These are phyloP conservation scores for Forbesichthys papilliferus DNA, from an alignment of 2,113 vertebrate species.

Conservation along the genomic window DNA sequence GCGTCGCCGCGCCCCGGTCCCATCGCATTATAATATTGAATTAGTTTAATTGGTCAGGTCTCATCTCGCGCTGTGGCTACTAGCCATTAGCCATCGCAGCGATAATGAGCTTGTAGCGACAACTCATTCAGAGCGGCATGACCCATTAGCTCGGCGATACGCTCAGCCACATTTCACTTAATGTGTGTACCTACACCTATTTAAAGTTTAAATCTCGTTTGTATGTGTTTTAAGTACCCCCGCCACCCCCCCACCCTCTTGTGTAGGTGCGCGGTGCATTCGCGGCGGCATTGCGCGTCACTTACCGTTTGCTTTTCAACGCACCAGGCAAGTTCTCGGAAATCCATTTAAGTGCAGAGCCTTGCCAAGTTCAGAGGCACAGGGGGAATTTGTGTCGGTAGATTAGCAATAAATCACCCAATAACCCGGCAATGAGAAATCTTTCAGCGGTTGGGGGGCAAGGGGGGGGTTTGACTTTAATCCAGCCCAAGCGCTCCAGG, in stretches of 20 bases:
- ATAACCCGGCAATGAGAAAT: slow-evolving; percentile 67
- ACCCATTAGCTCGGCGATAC: slow-evolving; percentile 49
- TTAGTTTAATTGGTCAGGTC: slow-evolving; percentile 61
- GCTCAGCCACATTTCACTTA: slow-evolving; percentile 24
- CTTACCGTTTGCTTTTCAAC: slow-evolving; percentile 51
- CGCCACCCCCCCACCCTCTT: too few relatives aligned
- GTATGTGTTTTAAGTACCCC: slow-evolving; percentile 12
- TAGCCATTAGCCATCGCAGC: slow-evolving; percentile 52
- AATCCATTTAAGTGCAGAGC: slow-evolving; percentile 66
- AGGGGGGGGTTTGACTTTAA: slow-evolving; percentile 59
- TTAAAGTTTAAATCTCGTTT: slow-evolving; percentile 23
- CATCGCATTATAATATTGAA: slow-evolving; percentile 48
- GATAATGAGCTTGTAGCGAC: slow-evolving; percentile 52
- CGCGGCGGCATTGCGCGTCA: slow-evolving; percentile 34
- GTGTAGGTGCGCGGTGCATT: slow-evolving; percentile 11
- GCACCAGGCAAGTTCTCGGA: slow-evolving; percentile 45
- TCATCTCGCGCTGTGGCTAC: slow-evolving; percentile 49
- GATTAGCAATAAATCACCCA: slow-evolving; percentile 77
- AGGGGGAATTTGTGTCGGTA: slow-evolving; percentile 69
- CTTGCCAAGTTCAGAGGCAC: slow-evolving; percentile 67
- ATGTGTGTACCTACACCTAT: slow-evolving; percentile 26
- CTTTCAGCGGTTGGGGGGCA: slow-evolving; percentile 18
- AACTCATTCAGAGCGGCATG: slow-evolving; percentile 41
- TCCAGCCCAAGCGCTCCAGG: slow-evolving; percentile 57
- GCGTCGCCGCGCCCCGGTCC: background rate